Base-by-base conservation (phyloP, 2,797 vertebrate genomes). In the Mormyrus hasselquistii region DNA sequence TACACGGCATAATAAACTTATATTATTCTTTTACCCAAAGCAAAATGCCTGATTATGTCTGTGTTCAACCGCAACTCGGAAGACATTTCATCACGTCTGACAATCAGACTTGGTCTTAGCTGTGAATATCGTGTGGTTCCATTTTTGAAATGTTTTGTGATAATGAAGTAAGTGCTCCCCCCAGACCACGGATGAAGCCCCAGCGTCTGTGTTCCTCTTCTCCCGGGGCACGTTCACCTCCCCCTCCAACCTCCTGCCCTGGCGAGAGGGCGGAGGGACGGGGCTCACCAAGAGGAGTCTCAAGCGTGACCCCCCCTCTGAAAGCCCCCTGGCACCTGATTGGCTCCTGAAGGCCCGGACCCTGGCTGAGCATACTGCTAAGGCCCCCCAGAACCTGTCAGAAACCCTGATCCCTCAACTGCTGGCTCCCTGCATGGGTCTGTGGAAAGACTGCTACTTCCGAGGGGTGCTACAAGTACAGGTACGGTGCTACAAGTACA, bases 391-490 rank as follows among this genome's bases (percentile, higher is more conserved):
- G 76, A 93, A 94, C 65, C 94, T 94, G 1, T 90, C 94, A 0
- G 96, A 96, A 88, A 94, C 96, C 84, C 92, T 99, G 6, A 92
- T 97, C 87, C 98, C 98, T 87, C 94, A 96, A n/a, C 95, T 96
- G 0, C 89, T 96, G 2, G 97, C 96, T 59, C 97, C 98, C 88
- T 97, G 96, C 49, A 82, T 99, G 91, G 94, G 93, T 3, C 93
- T 99, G 89, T 99, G 98, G 98, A 96, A 92, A 91, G 96, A 96
- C 88, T 99, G 98, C 92, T 99, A 99, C 95, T 95, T 98, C 88
- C 95, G 98, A 62, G 97, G 97, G 89, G 95, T 95, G 14, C 96
- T 96, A 7, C 97, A 62, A 62, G 57, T 62, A 62, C 7, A 62
- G 57, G n/a, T 62, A 9, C 0, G n/a, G 0, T 9, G 57, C 57